Evolutionary conservation across 1,140 invertebrate genomes (phyloP).

Genomic region (Luehdorfia chinensis): DNA sequence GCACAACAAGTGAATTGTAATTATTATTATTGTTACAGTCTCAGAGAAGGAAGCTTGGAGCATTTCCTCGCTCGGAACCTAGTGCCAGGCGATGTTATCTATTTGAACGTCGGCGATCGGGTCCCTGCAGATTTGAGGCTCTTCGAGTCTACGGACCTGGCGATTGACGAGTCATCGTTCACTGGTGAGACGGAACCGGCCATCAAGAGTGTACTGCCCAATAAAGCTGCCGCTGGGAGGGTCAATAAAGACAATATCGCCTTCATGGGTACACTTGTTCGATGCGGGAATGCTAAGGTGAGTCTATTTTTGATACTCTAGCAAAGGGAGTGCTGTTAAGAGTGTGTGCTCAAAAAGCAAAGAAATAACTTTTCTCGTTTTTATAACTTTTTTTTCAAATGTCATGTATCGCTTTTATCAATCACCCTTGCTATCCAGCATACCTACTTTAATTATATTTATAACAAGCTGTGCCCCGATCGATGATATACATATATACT

Average conservation of each 20-base stretch:
- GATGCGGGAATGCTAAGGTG: conserved; percentile 97
- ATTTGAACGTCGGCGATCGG: conserved; percentile 95
- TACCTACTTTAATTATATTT: too few species aligned
- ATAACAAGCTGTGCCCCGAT: too few species aligned
- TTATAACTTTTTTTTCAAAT: too few species aligned
- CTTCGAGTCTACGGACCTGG: conserved; percentile 93
- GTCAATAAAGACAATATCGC: conserved; percentile 93
- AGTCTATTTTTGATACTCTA: conserved; percentile 31
- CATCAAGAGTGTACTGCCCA: conserved; percentile 80
- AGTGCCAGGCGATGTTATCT: conserved; percentile 98
- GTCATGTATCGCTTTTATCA: too few species aligned
- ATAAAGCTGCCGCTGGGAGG: conserved; percentile 78
- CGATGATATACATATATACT: too few species aligned
- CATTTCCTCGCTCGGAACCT: conserved; percentile 95
- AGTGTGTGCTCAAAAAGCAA: too few species aligned
- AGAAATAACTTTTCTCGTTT: too few species aligned
- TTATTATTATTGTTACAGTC: conserved; percentile 78
- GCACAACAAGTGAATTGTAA: too few species aligned
- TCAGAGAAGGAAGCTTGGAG: conserved; percentile 92
- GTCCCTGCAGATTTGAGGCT: conserved; percentile 97
- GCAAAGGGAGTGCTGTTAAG: too few species aligned
- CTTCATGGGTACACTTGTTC: conserved; percentile 98
- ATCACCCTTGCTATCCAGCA: too few species aligned
- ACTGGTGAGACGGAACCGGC: conserved; percentile 96
- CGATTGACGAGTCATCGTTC: conserved; percentile 98